phyloP scores from a whole-genome alignment of 2,888 invertebrate genomes.

The Drosophila helvetica region DNA sequence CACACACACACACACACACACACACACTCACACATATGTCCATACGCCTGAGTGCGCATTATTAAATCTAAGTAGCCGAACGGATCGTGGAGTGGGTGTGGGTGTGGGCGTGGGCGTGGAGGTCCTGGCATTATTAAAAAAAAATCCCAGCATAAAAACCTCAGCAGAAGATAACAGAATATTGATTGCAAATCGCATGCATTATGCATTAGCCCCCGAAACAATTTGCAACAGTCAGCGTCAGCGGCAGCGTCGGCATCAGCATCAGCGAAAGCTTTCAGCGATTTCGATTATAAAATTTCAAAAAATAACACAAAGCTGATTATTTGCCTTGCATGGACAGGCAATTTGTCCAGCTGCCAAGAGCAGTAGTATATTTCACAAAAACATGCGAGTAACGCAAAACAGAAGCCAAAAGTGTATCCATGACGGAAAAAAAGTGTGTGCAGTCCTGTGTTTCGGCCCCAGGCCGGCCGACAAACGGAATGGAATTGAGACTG shows the following conservation, averaged over 20 bases:
- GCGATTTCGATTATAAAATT: constrained; percentile 13
- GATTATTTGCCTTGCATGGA: constrained; percentile 40
- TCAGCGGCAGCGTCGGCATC: not conserved
- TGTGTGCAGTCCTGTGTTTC: not conserved
- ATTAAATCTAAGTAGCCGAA: constrained; percentile 71
- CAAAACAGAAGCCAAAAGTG: constrained; percentile 6
- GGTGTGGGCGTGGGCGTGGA: not conserved
- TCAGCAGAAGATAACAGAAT: constrained; percentile 33
- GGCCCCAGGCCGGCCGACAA: constrained; percentile 26
- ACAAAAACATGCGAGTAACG: constrained; percentile 18
- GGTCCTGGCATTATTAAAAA: constrained; percentile 38
- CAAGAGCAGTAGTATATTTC: constrained; percentile 49
- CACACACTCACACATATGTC: constrained; percentile 30
- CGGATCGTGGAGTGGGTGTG: not conserved
- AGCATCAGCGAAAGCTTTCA: not conserved
- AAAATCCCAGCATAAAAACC: constrained; percentile 32
- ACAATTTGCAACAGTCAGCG: constrained; percentile 9
- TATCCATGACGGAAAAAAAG: not conserved
- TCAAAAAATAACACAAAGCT: constrained; percentile 47
- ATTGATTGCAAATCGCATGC: constrained; percentile 48
- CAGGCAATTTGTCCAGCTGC: constrained; percentile 66
- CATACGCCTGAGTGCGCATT: constrained; percentile 60
- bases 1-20: constrained; percentile 2
- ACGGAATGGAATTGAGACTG: constrained; percentile 16
- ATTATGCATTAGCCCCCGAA: constrained; percentile 59